Conservation (phyloP, 2,888 invertebrate species). For the Melinopterus prodromus region DNA sequence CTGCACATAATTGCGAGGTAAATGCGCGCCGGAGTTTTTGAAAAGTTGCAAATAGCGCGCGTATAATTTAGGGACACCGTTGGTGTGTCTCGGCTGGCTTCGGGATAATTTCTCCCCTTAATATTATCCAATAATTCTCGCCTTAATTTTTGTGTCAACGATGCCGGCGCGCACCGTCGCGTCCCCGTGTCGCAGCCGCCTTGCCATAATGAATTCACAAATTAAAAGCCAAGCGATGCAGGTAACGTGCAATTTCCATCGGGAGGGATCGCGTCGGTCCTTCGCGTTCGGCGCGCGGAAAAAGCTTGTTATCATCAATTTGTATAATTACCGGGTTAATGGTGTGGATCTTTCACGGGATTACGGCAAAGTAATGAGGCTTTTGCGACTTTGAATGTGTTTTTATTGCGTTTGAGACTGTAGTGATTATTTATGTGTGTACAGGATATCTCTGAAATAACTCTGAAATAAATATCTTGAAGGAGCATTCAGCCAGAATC, state of each 20-base stretch:
- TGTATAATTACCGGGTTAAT: neutral
- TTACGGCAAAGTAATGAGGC: neutral
- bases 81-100: neutral
- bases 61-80: neutral
- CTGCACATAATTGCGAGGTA: neutral
- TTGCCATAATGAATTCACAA: neutral
- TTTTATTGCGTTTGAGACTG: too few relatives aligned
- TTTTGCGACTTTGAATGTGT: too few relatives aligned
- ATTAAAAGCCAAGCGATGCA: slow-evolving; percentile 4
- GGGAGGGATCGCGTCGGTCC: neutral
- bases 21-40: neutral
- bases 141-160: slow-evolving; percentile 4
- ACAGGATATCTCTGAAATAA: too few relatives aligned
- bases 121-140: slow-evolving; percentile 4
- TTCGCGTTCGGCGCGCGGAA: neutral
- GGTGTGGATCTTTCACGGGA: neutral
- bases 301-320: slow-evolving; percentile 4
- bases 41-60: neutral
- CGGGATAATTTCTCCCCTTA: neutral
- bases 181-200: neutral
- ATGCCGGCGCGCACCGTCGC: neutral
- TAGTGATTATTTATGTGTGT: too few relatives aligned
- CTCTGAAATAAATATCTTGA: too few relatives aligned
- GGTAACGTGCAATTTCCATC: slow-evolving; percentile 4
- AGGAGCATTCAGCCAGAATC: too few relatives aligned